A percentile compares a stretch with the other conserved stretches of the same genome.
Evolutionary conservation across 2,888 invertebrate genomes (phyloP).

Genomic region (Cryptus armator): DNA sequence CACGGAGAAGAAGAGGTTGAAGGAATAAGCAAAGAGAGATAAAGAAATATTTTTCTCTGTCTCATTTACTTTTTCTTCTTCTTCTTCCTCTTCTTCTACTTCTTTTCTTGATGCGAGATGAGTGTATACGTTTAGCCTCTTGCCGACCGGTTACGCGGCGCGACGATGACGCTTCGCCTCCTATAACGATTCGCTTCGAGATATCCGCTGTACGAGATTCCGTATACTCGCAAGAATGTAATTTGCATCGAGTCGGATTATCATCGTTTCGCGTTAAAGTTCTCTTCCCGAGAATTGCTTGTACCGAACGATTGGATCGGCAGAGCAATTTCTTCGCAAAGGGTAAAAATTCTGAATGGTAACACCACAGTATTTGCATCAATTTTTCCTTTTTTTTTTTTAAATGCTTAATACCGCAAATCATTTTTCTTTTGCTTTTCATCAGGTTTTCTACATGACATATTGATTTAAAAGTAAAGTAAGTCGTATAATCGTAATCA

Average conservation of each 20-base stretch:
- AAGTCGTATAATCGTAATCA: no score
- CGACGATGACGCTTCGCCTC: constrained; percentile 14
- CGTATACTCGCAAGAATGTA: constrained; percentile 66
- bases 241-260: constrained; percentile 78
- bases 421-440: no score
- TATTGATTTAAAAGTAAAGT: no score
- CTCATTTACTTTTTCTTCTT: constrained; percentile 47
- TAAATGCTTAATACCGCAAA: background rate
- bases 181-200: constrained; percentile 28
- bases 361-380: no score
- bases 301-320: background rate
- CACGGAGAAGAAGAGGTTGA: constrained; percentile 12
- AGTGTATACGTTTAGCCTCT: background rate
- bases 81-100: constrained; percentile 25
- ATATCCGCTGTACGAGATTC: constrained; percentile 15
- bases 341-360: background rate
- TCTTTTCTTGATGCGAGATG: constrained; percentile 13
- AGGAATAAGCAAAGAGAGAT: constrained; percentile 38
- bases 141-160: constrained; percentile 43
- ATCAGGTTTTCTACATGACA: no score
- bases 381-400: background rate
- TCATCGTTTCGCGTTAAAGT: constrained; percentile 71
- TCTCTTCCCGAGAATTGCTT: constrained; percentile 38
- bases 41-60: constrained; percentile 53
- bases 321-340: background rate